Base-by-base conservation (phyloP, 2,888 invertebrate genomes). In the Cerastis leucographa region DNA sequence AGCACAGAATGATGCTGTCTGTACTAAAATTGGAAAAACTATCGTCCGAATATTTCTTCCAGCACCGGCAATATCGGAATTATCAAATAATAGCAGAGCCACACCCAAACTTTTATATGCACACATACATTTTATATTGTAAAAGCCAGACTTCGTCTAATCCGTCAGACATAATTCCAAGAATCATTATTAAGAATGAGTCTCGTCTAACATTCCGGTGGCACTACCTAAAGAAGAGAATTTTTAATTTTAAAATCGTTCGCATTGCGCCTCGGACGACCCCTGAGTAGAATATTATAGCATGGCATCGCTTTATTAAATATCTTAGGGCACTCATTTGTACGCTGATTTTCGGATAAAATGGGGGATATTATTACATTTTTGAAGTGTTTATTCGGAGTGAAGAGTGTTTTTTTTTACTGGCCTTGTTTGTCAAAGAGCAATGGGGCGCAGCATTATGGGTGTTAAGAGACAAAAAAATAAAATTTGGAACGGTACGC, bases 161-260 rank as follows among this genome's bases (percentile, higher is more conserved):
- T 12, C 35, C 17, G 9, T 64, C 25, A 44, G 25, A 64, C n/a
- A 51, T 51, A 25, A 64, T 73, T 71, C 56, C n/a, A 61, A 74
- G 64, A 72, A 66, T 77, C 61, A 75, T 84, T 78, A 77, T 78
- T 25, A n/a, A 65, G 54, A 59, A 40, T 11, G 68, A 75, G 35
- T 56, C 51, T 12, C 65, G 68, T 62, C 72, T 46, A 12, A 54
- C 65, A 82, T 82, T 62, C 84, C 74, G 17, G 66, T 62, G 75
- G 68, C 56, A 35, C 67, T 69, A 76, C 74, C 59, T 71, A 78
- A 67, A 67, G 76, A 67, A 42, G 61, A 74, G 90, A 90, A 89
- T 89, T 89, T 89, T 88, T 88, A 88, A 89, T 88, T 89, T 89
- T 89, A 87, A 89, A 89, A 88, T 89, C 78, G 67, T 73, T 85